Evolutionary conservation across 2,797 vertebrate genomes (phyloP).

Genomic region (Trichosurus vulpecula): DNA sequence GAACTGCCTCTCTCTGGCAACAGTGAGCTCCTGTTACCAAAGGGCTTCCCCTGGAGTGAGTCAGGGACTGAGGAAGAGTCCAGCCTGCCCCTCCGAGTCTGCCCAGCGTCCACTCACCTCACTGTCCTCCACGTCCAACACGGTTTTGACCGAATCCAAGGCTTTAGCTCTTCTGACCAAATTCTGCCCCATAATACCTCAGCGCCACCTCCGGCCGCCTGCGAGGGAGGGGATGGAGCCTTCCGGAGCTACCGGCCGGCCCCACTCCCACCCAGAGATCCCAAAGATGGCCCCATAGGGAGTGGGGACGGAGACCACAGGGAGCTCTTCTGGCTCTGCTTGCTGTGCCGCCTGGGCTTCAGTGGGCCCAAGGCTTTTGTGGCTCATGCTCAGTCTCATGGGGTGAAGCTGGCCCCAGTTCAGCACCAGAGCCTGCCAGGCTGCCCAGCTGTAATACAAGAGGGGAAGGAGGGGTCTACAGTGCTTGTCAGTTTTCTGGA

Average conservation of each 20-base stretch:
- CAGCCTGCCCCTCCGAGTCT: conserved; percentile 63
- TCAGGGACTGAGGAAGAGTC: conserved; percentile 64
- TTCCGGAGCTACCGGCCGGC: conserved; percentile 81
- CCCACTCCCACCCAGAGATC: conserved; percentile 78
- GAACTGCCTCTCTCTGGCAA: conserved; percentile 54
- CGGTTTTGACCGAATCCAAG: conserved; percentile 82
- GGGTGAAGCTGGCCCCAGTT: conserved; percentile 66
- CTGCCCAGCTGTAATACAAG: conserved; percentile 80
- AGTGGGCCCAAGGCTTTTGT: conserved; percentile 70
- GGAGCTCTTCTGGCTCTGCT: conserved; percentile 80
- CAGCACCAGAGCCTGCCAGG: conserved; percentile 74
- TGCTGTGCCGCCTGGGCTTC: conserved; percentile 81
- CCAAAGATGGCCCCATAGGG: conserved; percentile 81
- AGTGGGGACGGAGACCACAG: conserved; percentile 51
- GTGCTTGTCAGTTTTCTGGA: conserved; percentile 82
- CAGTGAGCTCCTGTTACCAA: conserved; percentile 79
- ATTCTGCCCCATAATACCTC: conserved; percentile 86
- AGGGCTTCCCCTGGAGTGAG: conserved; percentile 80
- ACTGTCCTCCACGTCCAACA: conserved; percentile 80
- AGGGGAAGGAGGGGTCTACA: conserved; percentile 52
- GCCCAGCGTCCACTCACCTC: conserved; percentile 65
- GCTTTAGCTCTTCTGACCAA: conserved; percentile 86
- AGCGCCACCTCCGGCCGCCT: conserved; percentile 79
- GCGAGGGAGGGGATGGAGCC: conserved; percentile 77
- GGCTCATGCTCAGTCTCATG: conserved; percentile 76